A percentile compares a stretch with the other conserved stretches of the same genome.
Conservation (phyloP, 2,113 vertebrate genomes). For the Lampris incognitus region DNA sequence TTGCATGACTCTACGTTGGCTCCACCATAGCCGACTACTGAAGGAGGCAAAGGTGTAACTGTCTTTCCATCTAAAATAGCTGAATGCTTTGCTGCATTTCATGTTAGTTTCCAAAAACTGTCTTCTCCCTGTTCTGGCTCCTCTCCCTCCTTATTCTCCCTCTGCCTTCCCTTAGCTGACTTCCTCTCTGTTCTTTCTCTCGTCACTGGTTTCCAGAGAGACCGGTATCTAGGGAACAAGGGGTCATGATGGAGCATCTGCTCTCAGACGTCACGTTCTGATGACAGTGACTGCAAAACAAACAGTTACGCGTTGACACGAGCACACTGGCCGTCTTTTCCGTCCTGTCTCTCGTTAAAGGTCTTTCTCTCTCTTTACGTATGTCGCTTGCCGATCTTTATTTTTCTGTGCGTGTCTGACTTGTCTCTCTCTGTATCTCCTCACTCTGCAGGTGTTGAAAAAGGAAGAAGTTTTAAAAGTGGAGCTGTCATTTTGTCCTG, state of each 20-base stretch:
- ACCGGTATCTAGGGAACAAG: conserved; percentile 50
- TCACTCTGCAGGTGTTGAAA: conserved; percentile 47
- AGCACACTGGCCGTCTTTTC: conserved; percentile 37
- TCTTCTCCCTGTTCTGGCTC: neutral
- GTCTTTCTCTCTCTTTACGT: conserved; percentile 15
- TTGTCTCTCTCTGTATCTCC: conserved; percentile 31
- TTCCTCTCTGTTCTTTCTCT: conserved; percentile 10
- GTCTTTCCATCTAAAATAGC: neutral
- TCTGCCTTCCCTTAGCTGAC: neutral
- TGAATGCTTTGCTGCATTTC: neutral
- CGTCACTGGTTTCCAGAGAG: conserved; percentile 30
- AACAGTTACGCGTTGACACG: neutral
- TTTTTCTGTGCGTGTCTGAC: no score
- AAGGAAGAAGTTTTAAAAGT: conserved; percentile 1
- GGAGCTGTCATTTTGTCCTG: conserved; percentile 8
- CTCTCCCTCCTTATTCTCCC: neutral
- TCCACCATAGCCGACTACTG: conserved; percentile 18
- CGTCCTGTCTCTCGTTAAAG: conserved; percentile 33
- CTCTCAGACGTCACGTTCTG: conserved; percentile 32
- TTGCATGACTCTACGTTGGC: conserved; percentile 32
- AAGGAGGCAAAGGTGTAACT: neutral
- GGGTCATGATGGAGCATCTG: conserved; percentile 20
- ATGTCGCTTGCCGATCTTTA: no score
- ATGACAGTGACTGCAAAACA: conserved; percentile 20
- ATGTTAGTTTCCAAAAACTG: neutral